Evolutionary conservation across 2,113 vertebrate species (phyloP).

Genomic region (Poecile atricapillus): DNA sequence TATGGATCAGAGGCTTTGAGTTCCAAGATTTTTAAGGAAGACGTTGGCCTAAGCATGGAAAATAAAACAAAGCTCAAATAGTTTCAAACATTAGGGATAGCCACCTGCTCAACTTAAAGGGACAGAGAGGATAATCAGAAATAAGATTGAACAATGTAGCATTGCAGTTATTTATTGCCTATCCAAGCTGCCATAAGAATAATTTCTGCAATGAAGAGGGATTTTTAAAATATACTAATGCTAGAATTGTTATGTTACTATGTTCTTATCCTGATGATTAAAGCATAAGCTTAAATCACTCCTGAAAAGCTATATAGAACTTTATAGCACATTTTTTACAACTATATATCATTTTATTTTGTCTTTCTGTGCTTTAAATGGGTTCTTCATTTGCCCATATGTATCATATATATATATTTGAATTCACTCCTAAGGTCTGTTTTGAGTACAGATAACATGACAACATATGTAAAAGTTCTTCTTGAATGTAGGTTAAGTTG

Average conservation of each 20-base stretch:
- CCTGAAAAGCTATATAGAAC: neutral
- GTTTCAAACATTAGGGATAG: neutral
- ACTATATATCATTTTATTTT: neutral
- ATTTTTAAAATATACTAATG: neutral
- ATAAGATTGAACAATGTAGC: neutral
- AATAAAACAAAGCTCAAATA: neutral
- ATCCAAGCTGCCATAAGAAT: neutral
- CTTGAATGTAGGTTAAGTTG: neutral
- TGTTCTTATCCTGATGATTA: neutral
- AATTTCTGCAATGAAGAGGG: neutral
- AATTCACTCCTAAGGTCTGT: neutral
- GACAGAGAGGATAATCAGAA: neutral
- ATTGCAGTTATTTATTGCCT: neutral
- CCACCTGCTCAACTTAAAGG: neutral
- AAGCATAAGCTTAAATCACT: neutral
- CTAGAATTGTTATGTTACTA: neutral
- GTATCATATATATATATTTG: neutral
- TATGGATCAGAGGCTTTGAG: neutral
- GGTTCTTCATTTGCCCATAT: neutral
- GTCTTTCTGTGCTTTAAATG: neutral
- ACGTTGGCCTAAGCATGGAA: neutral
- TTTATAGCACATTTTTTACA: neutral
- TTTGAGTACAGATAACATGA: neutral
- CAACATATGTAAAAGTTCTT: neutral
- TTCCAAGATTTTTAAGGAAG: neutral